Base-by-base conservation (phyloP, 2,797 vertebrate genomes). In the Micrastur ruficollis region DNA sequence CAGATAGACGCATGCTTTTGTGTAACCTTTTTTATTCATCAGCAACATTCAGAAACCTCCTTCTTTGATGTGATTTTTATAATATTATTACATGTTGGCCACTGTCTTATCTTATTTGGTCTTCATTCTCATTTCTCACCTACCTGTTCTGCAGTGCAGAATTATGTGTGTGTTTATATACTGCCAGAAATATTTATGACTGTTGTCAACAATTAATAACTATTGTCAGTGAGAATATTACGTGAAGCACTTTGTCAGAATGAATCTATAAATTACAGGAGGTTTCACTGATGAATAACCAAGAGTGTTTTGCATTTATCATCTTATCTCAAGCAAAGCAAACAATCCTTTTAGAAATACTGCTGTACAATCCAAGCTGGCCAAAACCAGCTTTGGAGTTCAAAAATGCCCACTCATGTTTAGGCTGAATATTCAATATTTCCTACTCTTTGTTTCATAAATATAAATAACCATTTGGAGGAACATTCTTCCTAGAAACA, bases 401-500 rank as follows among this genome's bases (percentile, higher is more conserved):
- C 38, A 93, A 97, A 97, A 95, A 96, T 96, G 97, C 92, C 90
- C 96, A 96, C 93, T 97, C 96, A 96, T 94, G 90, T 97, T 95
- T 93, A 87, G 47, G 29, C 38, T 82, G 49, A 97, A 80, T 87
- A 91, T 61, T 92, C 71, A 71, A 3, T 38, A 23, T 81, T 92
- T 93, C 21, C 42, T 68, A 68, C 40, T 71, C 59, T 65, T 81
- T 83, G 32, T 81, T 93, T 92, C 29, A 59, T 84, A 80, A 93
- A 66, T 34, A 62, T 52, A 84, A 68, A 80, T 40, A 94, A 71
- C 13, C 9, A 52, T 85, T 82, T 83, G 32, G 40, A 81, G 34
- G 34, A 71, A 70, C 82, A 80, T 44, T 82, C n/a, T 58, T 86
- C 59, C 59, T 89, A 47, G 70, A 66, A 93, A 63, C 31, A 74